Percentiles rank a stretch among this genome's conserved stretches.
phyloP scores from a whole-genome alignment of 2,888 invertebrate species.

The Cephus rjabovi region DNA sequence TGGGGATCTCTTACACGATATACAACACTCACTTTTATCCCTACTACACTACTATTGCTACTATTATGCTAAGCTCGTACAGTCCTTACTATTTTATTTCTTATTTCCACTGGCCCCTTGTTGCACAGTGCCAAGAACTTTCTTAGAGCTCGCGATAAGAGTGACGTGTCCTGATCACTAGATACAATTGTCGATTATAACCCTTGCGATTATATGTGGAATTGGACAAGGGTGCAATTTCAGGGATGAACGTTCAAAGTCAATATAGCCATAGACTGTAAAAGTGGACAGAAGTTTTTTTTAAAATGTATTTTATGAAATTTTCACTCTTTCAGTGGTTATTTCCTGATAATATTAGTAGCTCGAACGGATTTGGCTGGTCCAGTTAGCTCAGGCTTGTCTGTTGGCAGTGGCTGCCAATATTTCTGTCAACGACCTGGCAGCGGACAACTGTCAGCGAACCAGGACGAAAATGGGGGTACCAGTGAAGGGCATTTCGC shows the following conservation, averaged over 20 bases:
- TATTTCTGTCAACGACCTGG: neutral
- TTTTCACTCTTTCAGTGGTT: neutral
- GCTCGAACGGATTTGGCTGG: neutral
- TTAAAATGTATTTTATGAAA: neutral
- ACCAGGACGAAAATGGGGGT: neutral
- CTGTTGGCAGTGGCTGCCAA: neutral
- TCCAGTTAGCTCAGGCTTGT: neutral
- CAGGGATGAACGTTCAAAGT: neutral
- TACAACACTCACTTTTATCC: constrained; percentile 23
- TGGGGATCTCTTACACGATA: constrained; percentile 49
- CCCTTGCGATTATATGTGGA: neutral
- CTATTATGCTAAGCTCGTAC: neutral
- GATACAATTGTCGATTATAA: neutral
- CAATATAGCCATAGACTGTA: neutral
- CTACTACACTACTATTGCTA: neutral
- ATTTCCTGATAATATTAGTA: neutral
- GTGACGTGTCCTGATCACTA: neutral
- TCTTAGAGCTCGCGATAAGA: neutral
- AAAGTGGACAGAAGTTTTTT: neutral
- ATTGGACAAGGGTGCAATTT: neutral
- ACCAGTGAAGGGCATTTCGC: neutral
- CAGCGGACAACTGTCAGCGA: neutral
- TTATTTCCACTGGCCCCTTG: neutral
- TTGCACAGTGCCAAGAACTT: too few species aligned
- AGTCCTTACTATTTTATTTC: neutral